phyloP scores from a whole-genome alignment of 2,113 vertebrate genomes.

The Spilogale gracilis region DNA sequence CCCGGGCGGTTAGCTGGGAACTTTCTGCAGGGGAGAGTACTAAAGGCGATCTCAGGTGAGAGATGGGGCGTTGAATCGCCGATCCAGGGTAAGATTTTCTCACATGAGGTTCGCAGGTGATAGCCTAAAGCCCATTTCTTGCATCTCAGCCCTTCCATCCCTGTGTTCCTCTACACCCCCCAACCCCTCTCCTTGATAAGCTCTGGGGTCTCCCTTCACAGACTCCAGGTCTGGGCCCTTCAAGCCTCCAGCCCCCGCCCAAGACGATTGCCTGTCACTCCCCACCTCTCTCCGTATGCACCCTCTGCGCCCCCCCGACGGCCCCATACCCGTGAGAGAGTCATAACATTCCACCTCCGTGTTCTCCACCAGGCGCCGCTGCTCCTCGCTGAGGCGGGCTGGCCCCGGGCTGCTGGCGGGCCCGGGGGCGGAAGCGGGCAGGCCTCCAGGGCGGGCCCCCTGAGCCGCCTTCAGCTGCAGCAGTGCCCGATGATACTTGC shows the following conservation, averaged over 20 bases:
- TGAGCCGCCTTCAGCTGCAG: slow-evolving; percentile 95
- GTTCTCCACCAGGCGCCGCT: slow-evolving; percentile 92
- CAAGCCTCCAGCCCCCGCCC: background rate
- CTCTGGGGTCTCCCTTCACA: background rate
- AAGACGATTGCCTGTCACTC: background rate
- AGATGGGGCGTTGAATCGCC: background rate
- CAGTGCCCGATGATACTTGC: slow-evolving; percentile 95
- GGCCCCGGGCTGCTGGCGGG: slow-evolving; percentile 63
- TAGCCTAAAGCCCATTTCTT: background rate
- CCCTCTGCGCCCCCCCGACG: slow-evolving; percentile 63
- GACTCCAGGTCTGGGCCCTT: background rate
- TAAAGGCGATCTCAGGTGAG: background rate
- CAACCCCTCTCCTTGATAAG: background rate
- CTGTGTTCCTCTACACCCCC: background rate
- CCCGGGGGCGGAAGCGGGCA: slow-evolving; percentile 71
- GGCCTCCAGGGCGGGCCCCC: slow-evolving; percentile 80
- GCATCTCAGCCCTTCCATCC: background rate
- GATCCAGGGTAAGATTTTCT: background rate
- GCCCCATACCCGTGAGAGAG: slow-evolving; percentile 93
- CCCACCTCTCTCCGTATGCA: background rate
- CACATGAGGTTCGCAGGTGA: background rate
- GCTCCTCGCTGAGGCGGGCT: slow-evolving; percentile 88
- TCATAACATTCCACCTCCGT: slow-evolving; percentile 97
- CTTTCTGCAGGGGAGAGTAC: background rate
- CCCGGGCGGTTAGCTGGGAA: background rate